Base-by-base conservation (phyloP, 2,888 invertebrate genomes). In the Lasius fuliginosus region DNA sequence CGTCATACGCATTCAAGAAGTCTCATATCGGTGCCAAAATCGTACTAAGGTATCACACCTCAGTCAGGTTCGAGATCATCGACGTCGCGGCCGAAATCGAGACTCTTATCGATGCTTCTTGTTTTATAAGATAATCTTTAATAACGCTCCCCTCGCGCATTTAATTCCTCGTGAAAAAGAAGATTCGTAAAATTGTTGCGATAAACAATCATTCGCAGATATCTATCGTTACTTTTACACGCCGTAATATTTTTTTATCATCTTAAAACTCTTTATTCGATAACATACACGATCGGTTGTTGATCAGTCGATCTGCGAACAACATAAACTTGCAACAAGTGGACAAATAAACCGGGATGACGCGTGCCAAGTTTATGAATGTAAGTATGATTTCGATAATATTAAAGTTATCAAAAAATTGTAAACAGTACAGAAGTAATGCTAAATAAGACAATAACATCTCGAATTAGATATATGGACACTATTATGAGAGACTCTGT, bases 171-270 rank as follows among this genome's bases (percentile, higher is more conserved):
- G 15, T 1, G 15, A 18, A 75, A 75, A 8, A 65, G 23, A 33
- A 9, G 18, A 56, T 36, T 9, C 5, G 69, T 23, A 5, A 75
- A 64, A 65, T 49, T 64, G 30, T 62, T 4, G 23, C 3, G 75
- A 75, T 75, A 46, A n/a, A 33, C 18, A 65, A 76, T 65, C 36
- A 49, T 23, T 76, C 18, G 23, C 3, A 15, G 42, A 74, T 62
- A 23, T 27, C 6, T 65, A 76, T 76, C 65, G 64, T 30, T 33
- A n/a, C 1, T 75, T n/a, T 62, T 15, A 65, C n/a, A 46, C 46
- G 15, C 9, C 12, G n/a, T 42, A 30, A 60, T 76, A 33, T 65
- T 75, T 36, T 11, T 15, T 65, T 49, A 9, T 5, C 15, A 5
- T 6, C 8, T 49, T 33, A 15, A 60, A 60, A 11, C 27, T 5